Evolutionary conservation across 2,113 vertebrate species (phyloP).

Genomic region (Psittacus erithacus): DNA sequence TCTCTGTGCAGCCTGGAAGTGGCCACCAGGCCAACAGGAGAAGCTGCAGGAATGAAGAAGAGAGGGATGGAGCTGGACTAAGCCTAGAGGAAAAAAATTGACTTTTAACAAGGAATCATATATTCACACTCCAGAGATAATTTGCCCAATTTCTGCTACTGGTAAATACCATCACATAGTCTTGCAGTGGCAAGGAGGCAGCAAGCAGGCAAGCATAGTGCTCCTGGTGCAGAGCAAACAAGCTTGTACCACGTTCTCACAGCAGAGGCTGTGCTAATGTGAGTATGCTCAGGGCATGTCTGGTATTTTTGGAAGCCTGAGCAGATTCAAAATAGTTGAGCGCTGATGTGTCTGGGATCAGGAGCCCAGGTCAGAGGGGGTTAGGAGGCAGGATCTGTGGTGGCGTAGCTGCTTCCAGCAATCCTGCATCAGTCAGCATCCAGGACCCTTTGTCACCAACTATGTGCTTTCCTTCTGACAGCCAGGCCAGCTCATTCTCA

Average conservation of each 20-base stretch:
- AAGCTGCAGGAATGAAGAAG: neutral
- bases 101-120: neutral
- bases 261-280: neutral
- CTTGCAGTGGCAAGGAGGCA: fast-evolving
- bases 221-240: fast-evolving
- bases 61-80: neutral
- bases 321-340: slow-evolving; percentile 28
- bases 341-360: neutral
- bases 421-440: neutral
- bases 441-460: fast-evolving
- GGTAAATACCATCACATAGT: fast-evolving
- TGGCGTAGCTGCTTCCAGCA: neutral
- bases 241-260: fast-evolving
- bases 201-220: fast-evolving
- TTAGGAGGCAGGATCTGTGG: neutral
- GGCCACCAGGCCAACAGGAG: neutral
- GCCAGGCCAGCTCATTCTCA: neutral
- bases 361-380: neutral
- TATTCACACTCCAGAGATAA: neutral
- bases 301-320: slow-evolving; percentile 24
- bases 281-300: neutral
- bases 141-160: neutral
- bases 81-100: neutral
- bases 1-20: neutral
- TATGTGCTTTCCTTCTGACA: neutral